Base-by-base conservation (phyloP, 2,797 vertebrate genomes). In the Melanotaenia maccullochi region DNA sequence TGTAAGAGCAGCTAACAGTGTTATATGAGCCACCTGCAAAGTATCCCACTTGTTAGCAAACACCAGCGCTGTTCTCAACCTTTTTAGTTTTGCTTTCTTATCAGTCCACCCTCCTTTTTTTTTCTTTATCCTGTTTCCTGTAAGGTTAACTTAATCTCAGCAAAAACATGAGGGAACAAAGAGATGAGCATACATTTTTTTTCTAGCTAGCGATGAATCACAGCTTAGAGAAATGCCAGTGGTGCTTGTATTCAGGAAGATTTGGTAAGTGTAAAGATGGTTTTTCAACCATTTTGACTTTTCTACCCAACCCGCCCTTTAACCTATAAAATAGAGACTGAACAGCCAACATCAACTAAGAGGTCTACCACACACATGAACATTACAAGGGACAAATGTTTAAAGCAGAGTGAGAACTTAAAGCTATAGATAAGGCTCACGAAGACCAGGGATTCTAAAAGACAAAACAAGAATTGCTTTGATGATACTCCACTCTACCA, bases 301-400 rank as follows among this genome's bases (percentile, higher is more conserved):
- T 56, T 25, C 18, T 25, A 40, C 11, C 14, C 5, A 42, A 14
- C 3, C 35, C 2, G 4, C 28, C 28, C 35, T 40, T 13, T 40
- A 40, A 65, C 49, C 22, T 4, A 55, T 14, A 28, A 54, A 65
- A 40, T 1, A 28, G 55, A 65, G 24, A 6, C 35, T 40, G 25
- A 28, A 16, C 62, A 0, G 47, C 35, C 9, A 54, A 35, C 0
- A 0, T 16, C 5, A 40, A 12, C 40, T 16, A 18, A 42, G 40
- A 42, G 40, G 16, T 18, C 16, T 4, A 16, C 40, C 14, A 5
- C 40, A 5, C 40, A 40, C 38, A 13, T 25, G 36, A 35, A 28
- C 63, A 20, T 40, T 9, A 25, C 25, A 35, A 49, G 6, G 5
- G 32, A 14, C 42, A 18, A 44, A 9, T 20, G 14, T 18, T 44